phyloP scores from a whole-genome alignment of 53 echinoderm and acorn worm genomes.

The Zoroaster sp. region DNA sequence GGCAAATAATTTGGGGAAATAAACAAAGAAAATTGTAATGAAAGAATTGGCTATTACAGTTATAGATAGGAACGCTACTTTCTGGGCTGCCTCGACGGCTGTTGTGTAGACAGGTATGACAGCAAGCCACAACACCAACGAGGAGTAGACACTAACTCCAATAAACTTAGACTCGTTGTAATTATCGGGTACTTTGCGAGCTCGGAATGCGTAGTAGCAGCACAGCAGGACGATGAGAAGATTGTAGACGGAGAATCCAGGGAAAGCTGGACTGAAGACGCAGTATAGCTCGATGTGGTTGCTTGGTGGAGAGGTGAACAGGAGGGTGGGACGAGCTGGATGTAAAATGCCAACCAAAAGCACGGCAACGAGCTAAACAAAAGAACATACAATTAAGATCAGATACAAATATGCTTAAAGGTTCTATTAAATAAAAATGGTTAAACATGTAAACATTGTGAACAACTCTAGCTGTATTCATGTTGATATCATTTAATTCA shows the following conservation, averaged over 20 bases:
- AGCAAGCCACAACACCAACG: conserved; percentile 18
- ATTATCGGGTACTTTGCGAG: conserved; percentile 54
- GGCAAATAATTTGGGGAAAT: conserved; percentile 34
- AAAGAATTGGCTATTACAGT: conserved; percentile 15
- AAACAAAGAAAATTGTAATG: conserved; percentile 27
- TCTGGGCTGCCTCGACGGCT: conserved; percentile 4
- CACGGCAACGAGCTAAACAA: neutral
- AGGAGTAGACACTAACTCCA: conserved; percentile 54
- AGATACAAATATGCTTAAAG: no score
- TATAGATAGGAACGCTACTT: conserved; percentile 15
- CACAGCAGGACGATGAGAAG: conserved; percentile 41
- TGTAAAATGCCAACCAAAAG: neutral
- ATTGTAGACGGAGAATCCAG: conserved; percentile 37
- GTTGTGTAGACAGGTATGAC: conserved; percentile 43
- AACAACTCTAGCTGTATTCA: no score
- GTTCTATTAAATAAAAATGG: no score
- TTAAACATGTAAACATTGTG: no score
- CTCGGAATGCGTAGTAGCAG: conserved; percentile 41
- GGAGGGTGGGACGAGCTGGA: neutral
- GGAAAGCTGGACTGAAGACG: conserved; percentile 9
- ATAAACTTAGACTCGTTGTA: conserved; percentile 62
- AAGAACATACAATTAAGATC: neutral
- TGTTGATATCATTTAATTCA: no score
- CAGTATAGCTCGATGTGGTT: conserved; percentile 49
- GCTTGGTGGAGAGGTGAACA: conserved; percentile 19